A percentile compares a stretch with the other conserved stretches of the same genome.
These are phyloP conservation scores for Saccopteryx bilineata DNA, from an alignment of 2,113 vertebrate genomes.

Conservation along the genomic window DNA sequence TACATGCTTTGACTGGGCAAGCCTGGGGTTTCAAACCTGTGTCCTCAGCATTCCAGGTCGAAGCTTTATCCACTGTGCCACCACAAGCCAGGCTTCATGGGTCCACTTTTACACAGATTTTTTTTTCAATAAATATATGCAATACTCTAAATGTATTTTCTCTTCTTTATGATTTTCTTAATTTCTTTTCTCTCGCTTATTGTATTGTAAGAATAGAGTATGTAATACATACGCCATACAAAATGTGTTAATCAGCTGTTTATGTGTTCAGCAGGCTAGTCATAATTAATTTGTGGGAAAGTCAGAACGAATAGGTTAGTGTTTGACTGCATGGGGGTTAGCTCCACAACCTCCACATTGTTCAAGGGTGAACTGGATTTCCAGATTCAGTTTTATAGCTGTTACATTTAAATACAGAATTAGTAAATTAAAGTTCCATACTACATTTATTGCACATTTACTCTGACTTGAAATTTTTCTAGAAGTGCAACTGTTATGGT, in stretches of 20 bases:
- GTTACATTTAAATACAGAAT: neutral
- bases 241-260: neutral
- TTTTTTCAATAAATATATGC: neutral
- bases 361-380: neutral
- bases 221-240: neutral
- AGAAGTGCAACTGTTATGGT: neutral
- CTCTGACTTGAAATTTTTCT: conserved; percentile 11
- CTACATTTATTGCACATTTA: neutral
- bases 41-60: too few relatives aligned
- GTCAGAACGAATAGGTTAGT: neutral
- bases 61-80: too few relatives aligned
- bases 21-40: too few relatives aligned
- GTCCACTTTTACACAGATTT: neutral
- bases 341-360: neutral
- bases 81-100: too few relatives aligned
- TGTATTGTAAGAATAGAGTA: neutral
- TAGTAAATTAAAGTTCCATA: neutral
- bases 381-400: neutral
- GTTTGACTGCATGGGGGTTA: neutral
- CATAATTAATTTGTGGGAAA: neutral
- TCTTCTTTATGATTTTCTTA: neutral
- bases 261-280: too few relatives aligned
- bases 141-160: neutral
- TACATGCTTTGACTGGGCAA: too few relatives aligned
- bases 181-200: neutral